phyloP scores from a whole-genome alignment of 1,140 invertebrate species.

The Scaptomyza graminum region DNA sequence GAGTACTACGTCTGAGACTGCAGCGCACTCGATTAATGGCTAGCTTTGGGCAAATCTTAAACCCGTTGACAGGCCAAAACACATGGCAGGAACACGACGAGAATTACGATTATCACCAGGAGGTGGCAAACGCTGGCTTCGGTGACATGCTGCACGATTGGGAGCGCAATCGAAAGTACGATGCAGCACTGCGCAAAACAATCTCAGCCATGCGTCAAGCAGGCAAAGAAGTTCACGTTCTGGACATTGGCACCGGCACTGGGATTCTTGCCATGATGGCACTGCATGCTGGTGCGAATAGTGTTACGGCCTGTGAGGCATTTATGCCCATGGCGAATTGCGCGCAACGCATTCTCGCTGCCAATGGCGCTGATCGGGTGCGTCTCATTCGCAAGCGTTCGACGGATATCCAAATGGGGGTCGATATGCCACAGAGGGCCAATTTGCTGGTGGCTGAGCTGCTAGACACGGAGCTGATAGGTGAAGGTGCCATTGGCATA shows the following conservation, averaged over 20 bases:
- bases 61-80: slow-evolving; percentile 90
- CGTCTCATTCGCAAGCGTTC: slow-evolving; percentile 95
- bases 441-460: slow-evolving; percentile 99
- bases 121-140: slow-evolving; percentile 96
- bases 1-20: slow-evolving; percentile 12
- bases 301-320: slow-evolving; percentile 95
- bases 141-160: slow-evolving; percentile 98
- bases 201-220: slow-evolving; percentile 89
- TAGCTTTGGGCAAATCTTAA: slow-evolving; percentile 84
- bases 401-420: slow-evolving; percentile 93
- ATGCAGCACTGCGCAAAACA: slow-evolving; percentile 91
- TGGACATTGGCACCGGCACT: slow-evolving; percentile 98
- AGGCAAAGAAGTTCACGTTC: slow-evolving; percentile 92
- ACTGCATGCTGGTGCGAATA: slow-evolving; percentile 93
- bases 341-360: slow-evolving; percentile 91
- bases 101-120: slow-evolving; percentile 91
- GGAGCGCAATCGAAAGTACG: slow-evolving; percentile 96
- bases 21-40: slow-evolving; percentile 47
- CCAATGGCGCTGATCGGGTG: slow-evolving; percentile 93
- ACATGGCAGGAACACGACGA: slow-evolving; percentile 93
- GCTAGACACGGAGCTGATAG: slow-evolving; percentile 99
- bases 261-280: slow-evolving; percentile 99
- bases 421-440: slow-evolving; percentile 91
- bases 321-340: slow-evolving; percentile 97
- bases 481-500: slow-evolving; percentile 95